phyloP scores from a whole-genome alignment of 2,113 vertebrate species.

The Engystomops pustulosus region DNA sequence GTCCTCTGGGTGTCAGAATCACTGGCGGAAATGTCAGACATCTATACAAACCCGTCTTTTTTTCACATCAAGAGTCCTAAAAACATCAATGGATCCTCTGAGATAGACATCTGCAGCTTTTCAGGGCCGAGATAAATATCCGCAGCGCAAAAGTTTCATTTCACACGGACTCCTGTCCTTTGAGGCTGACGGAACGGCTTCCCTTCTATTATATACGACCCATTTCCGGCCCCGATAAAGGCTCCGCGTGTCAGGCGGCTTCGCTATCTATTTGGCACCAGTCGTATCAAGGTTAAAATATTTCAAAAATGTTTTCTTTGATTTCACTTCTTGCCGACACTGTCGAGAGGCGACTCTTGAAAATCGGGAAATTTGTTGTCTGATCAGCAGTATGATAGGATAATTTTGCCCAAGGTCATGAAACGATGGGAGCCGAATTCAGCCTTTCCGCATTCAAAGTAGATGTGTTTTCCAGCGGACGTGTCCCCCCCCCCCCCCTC shows the following conservation, averaged over 20 bases:
- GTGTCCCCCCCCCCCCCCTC: not conserved
- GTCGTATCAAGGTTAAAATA: conserved; percentile 37
- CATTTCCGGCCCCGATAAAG: conserved; percentile 14
- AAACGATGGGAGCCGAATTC: not conserved
- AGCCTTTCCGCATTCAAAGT: conserved; percentile 31
- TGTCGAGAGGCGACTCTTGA: not conserved
- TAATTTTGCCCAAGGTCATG: conserved; percentile 40
- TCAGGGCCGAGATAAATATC: conserved; percentile 15
- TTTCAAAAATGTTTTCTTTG: conserved; percentile 33
- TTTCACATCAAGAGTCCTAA: conserved; percentile 25
- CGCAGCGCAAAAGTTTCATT: not conserved
- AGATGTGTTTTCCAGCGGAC: conserved; percentile 29
- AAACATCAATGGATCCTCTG: conserved; percentile 30
- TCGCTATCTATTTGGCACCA: conserved; percentile 22
- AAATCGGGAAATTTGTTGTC: not conserved
- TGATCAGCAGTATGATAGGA: conserved; percentile 1
- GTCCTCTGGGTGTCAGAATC: not conserved
- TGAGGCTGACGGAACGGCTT: conserved; percentile 32
- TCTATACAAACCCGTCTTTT: not conserved
- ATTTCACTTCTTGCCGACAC: not conserved
- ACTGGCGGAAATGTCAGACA: conserved; percentile 20
- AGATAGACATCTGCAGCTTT: conserved; percentile 23
- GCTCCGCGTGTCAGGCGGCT: not conserved
- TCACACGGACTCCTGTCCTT: not conserved
- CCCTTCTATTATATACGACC: conserved; percentile 19